phyloP scores from a whole-genome alignment of 2,113 vertebrate species.

The Circaetus gallicus region DNA sequence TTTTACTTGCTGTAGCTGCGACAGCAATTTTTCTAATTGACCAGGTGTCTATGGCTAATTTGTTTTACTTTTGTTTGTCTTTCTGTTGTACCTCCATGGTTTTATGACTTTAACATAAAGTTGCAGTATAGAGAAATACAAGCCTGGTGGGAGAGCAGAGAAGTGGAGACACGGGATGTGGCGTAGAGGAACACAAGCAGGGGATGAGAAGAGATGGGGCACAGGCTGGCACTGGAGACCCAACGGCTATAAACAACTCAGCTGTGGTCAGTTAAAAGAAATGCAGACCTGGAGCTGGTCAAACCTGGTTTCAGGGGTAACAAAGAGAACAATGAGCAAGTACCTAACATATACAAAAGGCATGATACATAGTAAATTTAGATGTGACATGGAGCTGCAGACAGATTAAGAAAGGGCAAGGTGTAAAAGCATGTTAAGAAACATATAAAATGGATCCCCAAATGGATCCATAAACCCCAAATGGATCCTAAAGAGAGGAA shows the following conservation, averaged over 20 bases:
- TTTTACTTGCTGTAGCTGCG: conserved; percentile 7
- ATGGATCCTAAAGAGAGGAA: background rate
- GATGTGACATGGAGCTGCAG: background rate
- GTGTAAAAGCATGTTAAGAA: background rate
- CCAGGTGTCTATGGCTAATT: background rate
- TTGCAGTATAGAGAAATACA: background rate
- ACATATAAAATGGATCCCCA: background rate
- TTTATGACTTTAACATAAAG: background rate
- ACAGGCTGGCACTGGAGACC: background rate
- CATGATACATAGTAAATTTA: background rate
- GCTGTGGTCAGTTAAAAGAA: background rate
- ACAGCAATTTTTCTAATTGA: conserved; percentile 35
- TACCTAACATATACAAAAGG: background rate
- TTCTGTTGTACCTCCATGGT: background rate
- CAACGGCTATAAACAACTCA: background rate
- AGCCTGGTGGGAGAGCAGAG: background rate
- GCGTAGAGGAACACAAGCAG: background rate
- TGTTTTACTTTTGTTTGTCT: conserved; percentile 32
- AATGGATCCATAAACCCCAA: background rate
- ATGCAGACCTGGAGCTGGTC: background rate
- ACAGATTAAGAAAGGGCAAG: background rate
- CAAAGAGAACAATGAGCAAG: background rate
- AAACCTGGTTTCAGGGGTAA: background rate
- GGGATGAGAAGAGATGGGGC: background rate
- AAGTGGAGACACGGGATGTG: background rate